Percentiles rank a stretch among this genome's conserved stretches.
Evolutionary conservation across 2,888 invertebrate species (phyloP).

Genomic region (Tiliacea citrago): DNA sequence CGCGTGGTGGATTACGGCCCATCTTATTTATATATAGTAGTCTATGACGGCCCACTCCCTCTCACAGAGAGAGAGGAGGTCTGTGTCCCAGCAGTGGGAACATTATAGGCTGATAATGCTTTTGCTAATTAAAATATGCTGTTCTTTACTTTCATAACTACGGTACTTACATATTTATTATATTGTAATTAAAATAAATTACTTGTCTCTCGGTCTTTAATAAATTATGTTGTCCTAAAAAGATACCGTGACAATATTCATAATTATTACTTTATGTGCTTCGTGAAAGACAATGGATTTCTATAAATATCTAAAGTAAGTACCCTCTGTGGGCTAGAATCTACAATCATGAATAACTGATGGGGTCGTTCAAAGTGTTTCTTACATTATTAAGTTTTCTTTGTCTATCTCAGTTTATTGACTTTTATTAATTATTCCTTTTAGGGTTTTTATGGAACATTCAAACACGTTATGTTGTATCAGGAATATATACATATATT

Average conservation of each 20-base stretch:
- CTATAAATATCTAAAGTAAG: not conserved
- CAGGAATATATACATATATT: not conserved
- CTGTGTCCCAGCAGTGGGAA: too few relatives aligned
- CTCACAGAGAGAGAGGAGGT: too few relatives aligned
- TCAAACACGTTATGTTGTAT: not conserved
- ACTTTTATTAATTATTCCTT: constrained; percentile 12
- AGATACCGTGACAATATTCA: not conserved
- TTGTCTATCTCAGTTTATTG: constrained; percentile 9
- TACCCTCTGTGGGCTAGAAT: not conserved
- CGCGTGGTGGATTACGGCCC: too few relatives aligned
- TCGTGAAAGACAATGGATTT: constrained; percentile 35
- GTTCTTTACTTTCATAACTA: not conserved
- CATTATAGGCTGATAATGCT: too few relatives aligned
- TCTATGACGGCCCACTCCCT: too few relatives aligned
- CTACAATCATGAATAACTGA: constrained; percentile 38
- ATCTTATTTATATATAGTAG: too few relatives aligned
- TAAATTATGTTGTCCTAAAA: not conserved
- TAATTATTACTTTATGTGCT: not conserved
- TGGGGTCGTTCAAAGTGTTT: constrained; percentile 11
- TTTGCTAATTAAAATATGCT: too few relatives aligned
- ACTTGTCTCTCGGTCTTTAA: not conserved
- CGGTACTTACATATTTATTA: too few relatives aligned
- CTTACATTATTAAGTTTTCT: constrained; percentile 2
- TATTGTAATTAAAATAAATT: too few relatives aligned
- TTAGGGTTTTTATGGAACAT: not conserved